Evolutionary conservation across 1,140 invertebrate species (phyloP).

Genomic region (Hyphantria cunea): DNA sequence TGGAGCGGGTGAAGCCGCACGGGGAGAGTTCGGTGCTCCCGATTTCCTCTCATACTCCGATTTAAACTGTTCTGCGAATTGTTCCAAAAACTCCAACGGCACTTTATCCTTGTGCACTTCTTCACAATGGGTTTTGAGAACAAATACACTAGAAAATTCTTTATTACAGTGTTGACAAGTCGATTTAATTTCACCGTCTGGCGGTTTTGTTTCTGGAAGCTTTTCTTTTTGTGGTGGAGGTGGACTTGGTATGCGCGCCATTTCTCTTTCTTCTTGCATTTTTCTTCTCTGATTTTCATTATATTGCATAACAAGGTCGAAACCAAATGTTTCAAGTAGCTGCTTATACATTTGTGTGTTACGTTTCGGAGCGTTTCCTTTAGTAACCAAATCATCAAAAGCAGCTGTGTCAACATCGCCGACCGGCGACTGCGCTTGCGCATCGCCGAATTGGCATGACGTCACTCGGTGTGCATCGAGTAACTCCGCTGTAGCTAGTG

Average conservation of each 20-base stretch:
- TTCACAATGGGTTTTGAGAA: slow-evolving; percentile 97
- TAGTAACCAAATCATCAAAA: slow-evolving; percentile 78
- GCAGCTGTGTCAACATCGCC: slow-evolving; percentile 77
- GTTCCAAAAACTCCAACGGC: slow-evolving; percentile 93
- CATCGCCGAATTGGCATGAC: slow-evolving; percentile 89
- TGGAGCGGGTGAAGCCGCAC: slow-evolving; percentile 82
- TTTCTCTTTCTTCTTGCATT: slow-evolving; percentile 76
- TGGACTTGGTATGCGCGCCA: slow-evolving; percentile 82
- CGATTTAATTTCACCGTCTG: slow-evolving; percentile 86
- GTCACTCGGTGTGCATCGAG: slow-evolving; percentile 91
- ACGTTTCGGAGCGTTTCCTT: slow-evolving; percentile 83
- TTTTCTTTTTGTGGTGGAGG: no score
- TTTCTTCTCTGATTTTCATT: slow-evolving; percentile 94
- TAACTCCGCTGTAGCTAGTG: slow-evolving; percentile 91
- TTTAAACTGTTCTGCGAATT: slow-evolving; percentile 95
- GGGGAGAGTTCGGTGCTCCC: slow-evolving; percentile 85
- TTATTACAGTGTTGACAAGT: slow-evolving; percentile 95
- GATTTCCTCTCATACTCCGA: slow-evolving; percentile 92
- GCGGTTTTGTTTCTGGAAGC: slow-evolving; percentile 83
- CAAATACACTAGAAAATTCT: slow-evolving; percentile 97
- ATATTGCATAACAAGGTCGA: slow-evolving; percentile 98
- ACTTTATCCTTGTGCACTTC: slow-evolving; percentile 96
- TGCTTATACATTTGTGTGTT: slow-evolving; percentile 95
- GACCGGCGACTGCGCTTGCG: slow-evolving; percentile 82
- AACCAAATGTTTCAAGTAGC: slow-evolving; percentile 95